Percentiles rank a stretch among this genome's conserved stretches.
phyloP scores from a whole-genome alignment of 2,797 vertebrate species.

The Lagodon rhomboides region DNA sequence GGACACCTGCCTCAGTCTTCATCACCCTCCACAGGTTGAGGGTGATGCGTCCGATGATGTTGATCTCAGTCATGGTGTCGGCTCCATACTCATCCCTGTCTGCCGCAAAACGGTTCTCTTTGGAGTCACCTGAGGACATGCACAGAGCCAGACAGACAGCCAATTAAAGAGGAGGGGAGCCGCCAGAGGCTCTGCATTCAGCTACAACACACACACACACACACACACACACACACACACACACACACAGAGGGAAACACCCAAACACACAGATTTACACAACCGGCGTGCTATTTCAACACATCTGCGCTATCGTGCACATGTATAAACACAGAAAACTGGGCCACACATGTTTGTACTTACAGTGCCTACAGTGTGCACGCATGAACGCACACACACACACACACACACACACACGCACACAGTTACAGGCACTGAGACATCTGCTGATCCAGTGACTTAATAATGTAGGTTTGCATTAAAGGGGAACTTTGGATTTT shows the following conservation, averaged over 20 bases:
- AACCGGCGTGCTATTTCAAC: not conserved
- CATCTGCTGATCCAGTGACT: not conserved
- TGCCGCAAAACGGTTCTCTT: constrained; percentile 91
- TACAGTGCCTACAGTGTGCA: not conserved
- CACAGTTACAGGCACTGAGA: not conserved
- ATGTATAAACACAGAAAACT: not conserved
- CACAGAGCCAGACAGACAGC: constrained; percentile 46
- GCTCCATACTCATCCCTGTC: constrained; percentile 95
- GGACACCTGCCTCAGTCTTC: constrained; percentile 92
- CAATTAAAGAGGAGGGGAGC: constrained; percentile 32
- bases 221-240: not conserved
- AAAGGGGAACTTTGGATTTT: too few species aligned
- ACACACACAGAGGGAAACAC: not conserved
- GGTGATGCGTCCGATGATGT: constrained; percentile 92
- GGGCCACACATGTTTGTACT: not conserved
- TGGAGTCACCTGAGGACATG: constrained; percentile 89
- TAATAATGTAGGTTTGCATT: not conserved
- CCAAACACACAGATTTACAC: not conserved
- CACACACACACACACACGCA: constrained; percentile 4
- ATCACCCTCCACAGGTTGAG: constrained; percentile 98
- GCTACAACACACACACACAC: not conserved
- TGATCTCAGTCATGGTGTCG: constrained; percentile 96
- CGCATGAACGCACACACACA: too few species aligned
- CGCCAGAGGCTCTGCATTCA: constrained; percentile 39
- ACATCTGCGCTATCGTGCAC: not conserved